Conservation (phyloP, 2,113 vertebrate genomes). For the Budorcas taxicolor region DNA sequence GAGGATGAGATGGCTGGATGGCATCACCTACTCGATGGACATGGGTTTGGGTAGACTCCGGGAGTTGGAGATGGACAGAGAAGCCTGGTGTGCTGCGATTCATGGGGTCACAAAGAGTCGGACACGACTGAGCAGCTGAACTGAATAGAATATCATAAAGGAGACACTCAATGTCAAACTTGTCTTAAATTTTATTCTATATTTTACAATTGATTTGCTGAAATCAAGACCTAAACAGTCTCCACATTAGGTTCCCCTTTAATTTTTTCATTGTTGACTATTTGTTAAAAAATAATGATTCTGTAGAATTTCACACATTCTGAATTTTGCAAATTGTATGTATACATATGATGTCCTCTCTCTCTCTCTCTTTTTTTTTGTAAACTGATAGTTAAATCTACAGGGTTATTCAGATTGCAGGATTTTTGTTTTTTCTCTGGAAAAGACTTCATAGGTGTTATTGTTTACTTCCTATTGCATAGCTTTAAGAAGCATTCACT, state of each 20-base stretch:
- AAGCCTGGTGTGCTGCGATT: too few species aligned
- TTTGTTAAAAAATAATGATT: neutral
- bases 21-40: too few species aligned
- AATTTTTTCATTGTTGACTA: neutral
- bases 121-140: too few species aligned
- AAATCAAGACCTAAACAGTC: neutral
- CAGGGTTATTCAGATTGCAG: neutral
- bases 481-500: neutral
- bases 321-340: neutral
- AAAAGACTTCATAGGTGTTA: neutral
- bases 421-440: neutral
- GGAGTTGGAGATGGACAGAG: too few species aligned
- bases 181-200: neutral
- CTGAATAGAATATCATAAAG: neutral
- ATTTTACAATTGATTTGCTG: neutral
- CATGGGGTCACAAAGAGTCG: too few species aligned
- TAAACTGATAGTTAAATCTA: neutral
- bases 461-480: neutral
- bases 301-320: neutral
- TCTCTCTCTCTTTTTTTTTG: neutral
- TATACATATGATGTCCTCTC: neutral
- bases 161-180: neutral
- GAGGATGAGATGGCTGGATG: too few species aligned
- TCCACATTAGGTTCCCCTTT: neutral
- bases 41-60: too few species aligned